A percentile compares a stretch with the other conserved stretches of the same genome.
These are phyloP conservation scores for Eristalis pertinax DNA, from an alignment of 2,888 invertebrate species.

Conservation along the genomic window DNA sequence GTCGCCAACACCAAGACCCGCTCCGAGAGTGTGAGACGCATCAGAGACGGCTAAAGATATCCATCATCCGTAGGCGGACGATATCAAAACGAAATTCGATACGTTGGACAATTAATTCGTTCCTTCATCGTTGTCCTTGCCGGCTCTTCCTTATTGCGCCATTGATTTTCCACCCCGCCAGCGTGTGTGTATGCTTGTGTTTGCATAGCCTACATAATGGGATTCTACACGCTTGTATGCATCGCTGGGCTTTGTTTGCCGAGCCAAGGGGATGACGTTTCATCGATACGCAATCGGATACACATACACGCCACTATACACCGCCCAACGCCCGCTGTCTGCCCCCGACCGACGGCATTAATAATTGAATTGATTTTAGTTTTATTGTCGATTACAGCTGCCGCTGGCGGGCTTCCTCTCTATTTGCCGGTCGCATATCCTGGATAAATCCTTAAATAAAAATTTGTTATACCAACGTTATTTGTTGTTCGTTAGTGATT, in stretches of 20 bases:
- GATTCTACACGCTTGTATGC: slow-evolving; percentile 24
- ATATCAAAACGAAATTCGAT: slow-evolving; percentile 56
- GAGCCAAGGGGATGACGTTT: background rate
- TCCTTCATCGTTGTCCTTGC: slow-evolving; percentile 22
- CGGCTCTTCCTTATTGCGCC: slow-evolving; percentile 34
- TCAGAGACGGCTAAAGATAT: slow-evolving; percentile 45
- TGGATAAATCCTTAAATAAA: slow-evolving; percentile 49
- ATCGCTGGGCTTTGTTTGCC: slow-evolving; percentile 28
- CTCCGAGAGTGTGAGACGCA: background rate
- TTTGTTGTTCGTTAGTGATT: slow-evolving; percentile 47
- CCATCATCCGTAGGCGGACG: slow-evolving; percentile 58
- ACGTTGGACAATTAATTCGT: slow-evolving; percentile 56
- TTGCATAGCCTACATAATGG: slow-evolving; percentile 37
- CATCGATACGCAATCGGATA: slow-evolving; percentile 11
- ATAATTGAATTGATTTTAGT: slow-evolving; percentile 63
- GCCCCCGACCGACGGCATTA: background rate
- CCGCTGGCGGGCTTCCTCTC: slow-evolving; percentile 17
- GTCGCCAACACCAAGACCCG: background rate
- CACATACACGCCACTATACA: background rate
- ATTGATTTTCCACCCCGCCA: slow-evolving; percentile 40
- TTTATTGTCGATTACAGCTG: slow-evolving; percentile 62
- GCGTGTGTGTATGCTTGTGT: background rate
- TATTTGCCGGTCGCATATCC: slow-evolving; percentile 22
- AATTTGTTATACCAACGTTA: slow-evolving; percentile 49
- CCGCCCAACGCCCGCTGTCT: background rate